Evolutionary conservation across 2,888 invertebrate genomes (phyloP).

Genomic region (Helleia helle): DNA sequence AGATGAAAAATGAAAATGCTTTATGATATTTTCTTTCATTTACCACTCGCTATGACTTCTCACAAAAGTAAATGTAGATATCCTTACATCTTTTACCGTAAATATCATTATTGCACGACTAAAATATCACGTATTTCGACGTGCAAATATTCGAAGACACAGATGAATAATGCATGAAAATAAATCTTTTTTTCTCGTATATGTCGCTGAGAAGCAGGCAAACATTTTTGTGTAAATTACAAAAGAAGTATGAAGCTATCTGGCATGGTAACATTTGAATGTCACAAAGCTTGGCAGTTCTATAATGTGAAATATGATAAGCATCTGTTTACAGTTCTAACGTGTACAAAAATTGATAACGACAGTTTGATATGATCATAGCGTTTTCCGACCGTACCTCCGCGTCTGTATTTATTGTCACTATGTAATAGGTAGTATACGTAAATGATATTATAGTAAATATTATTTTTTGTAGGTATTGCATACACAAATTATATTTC

Average conservation of each 20-base stretch:
- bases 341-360: not conserved
- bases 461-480: too few species aligned
- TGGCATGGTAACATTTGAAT: slow-evolving; percentile 13
- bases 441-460: too few species aligned
- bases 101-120: slow-evolving; percentile 57
- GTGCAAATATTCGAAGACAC: slow-evolving; percentile 61
- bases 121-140: slow-evolving; percentile 49
- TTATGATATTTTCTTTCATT: not conserved
- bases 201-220: slow-evolving; percentile 46
- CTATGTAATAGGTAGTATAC: too few species aligned
- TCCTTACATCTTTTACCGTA: slow-evolving; percentile 37
- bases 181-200: slow-evolving; percentile 51
- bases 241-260: slow-evolving; percentile 23
- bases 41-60: not conserved
- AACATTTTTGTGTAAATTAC: slow-evolving; percentile 38
- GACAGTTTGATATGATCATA: not conserved
- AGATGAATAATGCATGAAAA: slow-evolving; percentile 69
- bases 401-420: too few species aligned
- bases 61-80: slow-evolving; percentile 12
- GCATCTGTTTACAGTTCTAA: slow-evolving; percentile 6
- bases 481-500: too few species aligned
- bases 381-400: not conserved
- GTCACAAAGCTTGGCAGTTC: slow-evolving; percentile 9
- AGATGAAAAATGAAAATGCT: not conserved
- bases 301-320: slow-evolving; percentile 9